These are phyloP conservation scores for Leguminivora glycinivorella DNA, from an alignment of 1,140 invertebrate species.

Conservation along the genomic window DNA sequence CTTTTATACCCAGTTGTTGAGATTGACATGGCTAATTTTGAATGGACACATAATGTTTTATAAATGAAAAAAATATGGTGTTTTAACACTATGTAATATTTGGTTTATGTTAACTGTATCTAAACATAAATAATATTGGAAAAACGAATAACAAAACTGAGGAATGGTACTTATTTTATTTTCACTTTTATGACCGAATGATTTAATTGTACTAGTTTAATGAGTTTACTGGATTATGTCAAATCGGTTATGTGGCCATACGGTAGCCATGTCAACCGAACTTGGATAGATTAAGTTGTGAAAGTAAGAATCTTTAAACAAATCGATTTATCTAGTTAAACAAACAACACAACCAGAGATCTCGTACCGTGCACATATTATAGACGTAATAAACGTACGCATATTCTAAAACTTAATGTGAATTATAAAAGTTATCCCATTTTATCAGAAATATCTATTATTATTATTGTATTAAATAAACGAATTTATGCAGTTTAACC, in stretches of 20 bases:
- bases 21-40: neutral
- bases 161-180: too few species aligned
- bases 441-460: constrained; percentile 73
- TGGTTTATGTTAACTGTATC: too few species aligned
- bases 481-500: constrained; percentile 67
- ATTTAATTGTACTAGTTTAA: too few species aligned
- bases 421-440: constrained; percentile 73
- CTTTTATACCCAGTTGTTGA: constrained; percentile 5
- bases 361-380: constrained; percentile 66
- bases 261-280: neutral
- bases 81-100: too few species aligned
- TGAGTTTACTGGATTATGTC: neutral
- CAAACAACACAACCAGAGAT: constrained; percentile 51
- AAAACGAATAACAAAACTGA: too few species aligned
- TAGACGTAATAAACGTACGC: constrained; percentile 63
- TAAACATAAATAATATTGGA: too few species aligned
- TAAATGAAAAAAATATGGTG: too few species aligned
- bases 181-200: too few species aligned
- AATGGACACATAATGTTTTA: too few species aligned
- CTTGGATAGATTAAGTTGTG: neutral
- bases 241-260: neutral
- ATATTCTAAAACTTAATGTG: constrained; percentile 77
- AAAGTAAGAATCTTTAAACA: constrained; percentile 8
- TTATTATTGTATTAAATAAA: constrained; percentile 66
- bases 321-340: constrained; percentile 31